Evolutionary conservation across 2,113 vertebrate genomes (phyloP).

Genomic region (Perccottus glenii): DNA sequence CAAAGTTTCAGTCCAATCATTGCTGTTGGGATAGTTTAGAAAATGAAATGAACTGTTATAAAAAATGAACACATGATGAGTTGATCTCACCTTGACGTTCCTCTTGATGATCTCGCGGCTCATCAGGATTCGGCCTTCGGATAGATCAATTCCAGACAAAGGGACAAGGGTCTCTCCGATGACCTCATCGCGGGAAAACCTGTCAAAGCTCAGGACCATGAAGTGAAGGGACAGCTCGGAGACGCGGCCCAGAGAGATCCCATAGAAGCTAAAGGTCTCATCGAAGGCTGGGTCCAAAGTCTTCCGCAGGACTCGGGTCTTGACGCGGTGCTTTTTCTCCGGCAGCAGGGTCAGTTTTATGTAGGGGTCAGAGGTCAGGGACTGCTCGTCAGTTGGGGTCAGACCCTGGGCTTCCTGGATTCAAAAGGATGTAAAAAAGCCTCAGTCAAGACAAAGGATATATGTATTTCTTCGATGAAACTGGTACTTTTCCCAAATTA

Average conservation of each 20-base stretch:
- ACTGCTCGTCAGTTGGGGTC: slow-evolving; percentile 95
- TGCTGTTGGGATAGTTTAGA: no score
- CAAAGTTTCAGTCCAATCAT: no score
- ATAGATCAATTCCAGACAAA: slow-evolving; percentile 87
- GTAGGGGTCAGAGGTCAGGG: slow-evolving; percentile 97
- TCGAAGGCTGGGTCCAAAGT: slow-evolving; percentile 96
- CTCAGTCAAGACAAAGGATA: neutral
- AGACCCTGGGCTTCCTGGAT: slow-evolving; percentile 92
- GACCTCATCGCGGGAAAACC: slow-evolving; percentile 96
- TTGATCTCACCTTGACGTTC: slow-evolving; percentile 89
- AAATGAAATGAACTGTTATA: no score
- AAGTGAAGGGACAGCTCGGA: slow-evolving; percentile 93
- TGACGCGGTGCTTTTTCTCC: slow-evolving; percentile 98
- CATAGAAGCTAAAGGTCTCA: slow-evolving; percentile 98
- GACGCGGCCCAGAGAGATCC: slow-evolving; percentile 88
- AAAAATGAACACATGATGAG: no score
- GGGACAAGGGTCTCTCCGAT: slow-evolving; percentile 96
- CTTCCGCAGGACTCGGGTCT: slow-evolving; percentile 96
- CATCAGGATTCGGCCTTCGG: slow-evolving; percentile 90
- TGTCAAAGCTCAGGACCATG: slow-evolving; percentile 94
- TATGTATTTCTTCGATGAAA: no score
- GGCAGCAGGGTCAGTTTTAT: slow-evolving; percentile 97
- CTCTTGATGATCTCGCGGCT: slow-evolving; percentile 95
- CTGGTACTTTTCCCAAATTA: no score
- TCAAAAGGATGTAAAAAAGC: slow-evolving; percentile 35